These are phyloP conservation scores for Nephrotoma guestfalica DNA, from an alignment of 2,888 invertebrate species.

Conservation along the genomic window DNA sequence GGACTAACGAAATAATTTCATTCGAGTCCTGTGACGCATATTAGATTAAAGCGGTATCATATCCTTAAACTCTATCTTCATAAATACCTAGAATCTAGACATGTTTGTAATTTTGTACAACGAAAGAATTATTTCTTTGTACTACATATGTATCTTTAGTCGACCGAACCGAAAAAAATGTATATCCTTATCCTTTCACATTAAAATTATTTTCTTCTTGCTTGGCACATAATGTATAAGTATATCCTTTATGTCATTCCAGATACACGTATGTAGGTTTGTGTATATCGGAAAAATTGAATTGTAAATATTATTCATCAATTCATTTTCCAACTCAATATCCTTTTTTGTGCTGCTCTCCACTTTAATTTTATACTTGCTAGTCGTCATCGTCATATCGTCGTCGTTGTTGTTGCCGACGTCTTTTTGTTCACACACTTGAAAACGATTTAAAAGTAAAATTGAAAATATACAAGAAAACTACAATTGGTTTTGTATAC, in stretches of 20 bases:
- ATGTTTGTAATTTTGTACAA: not conserved
- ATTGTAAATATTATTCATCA: not conserved
- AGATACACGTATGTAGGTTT: not conserved
- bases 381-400: no score
- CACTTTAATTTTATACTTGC: not conserved
- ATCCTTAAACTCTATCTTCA: not conserved
- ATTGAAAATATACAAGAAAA: not conserved
- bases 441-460: not conserved
- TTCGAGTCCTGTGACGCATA: not conserved
- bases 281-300: not conserved
- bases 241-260: not conserved
- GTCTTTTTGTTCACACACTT: not conserved
- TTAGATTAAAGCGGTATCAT: not conserved
- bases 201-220: not conserved
- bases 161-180: not conserved
- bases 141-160: not conserved
- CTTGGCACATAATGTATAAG: not conserved
- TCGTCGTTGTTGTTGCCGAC: not conserved
- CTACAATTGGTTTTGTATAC: no score
- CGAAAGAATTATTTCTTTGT: not conserved
- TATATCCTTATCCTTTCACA: not conserved
- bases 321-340: not conserved
- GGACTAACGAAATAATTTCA: not conserved
- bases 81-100: not conserved
- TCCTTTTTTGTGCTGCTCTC: not conserved